phyloP scores from a whole-genome alignment of 2,797 vertebrate genomes.

The Typhlichthys eigenmanni region DNA sequence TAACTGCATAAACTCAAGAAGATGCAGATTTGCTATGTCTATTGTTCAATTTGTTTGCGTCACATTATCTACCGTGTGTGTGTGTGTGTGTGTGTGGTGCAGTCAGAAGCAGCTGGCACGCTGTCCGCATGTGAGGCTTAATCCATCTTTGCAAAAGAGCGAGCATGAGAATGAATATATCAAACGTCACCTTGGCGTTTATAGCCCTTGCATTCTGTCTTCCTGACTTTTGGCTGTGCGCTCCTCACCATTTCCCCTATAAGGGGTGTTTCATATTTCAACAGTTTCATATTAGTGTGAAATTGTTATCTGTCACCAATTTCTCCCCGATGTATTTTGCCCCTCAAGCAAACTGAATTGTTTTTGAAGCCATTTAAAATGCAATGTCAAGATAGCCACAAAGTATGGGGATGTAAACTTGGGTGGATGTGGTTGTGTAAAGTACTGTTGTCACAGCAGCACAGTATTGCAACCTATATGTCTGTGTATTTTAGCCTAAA shows the following conservation, averaged over 20 bases:
- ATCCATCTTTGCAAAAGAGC: conserved; percentile 17
- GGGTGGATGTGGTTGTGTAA: not conserved
- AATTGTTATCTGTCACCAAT: not conserved
- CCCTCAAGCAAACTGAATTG: not conserved
- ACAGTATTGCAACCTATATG: no score
- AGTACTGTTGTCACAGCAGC: not conserved
- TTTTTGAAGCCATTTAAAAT: conserved; percentile 2
- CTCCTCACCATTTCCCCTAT: not conserved
- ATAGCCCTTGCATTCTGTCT: conserved; percentile 9
- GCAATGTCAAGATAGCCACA: not conserved
- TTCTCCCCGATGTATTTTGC: conserved; percentile 17
- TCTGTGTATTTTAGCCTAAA: no score
- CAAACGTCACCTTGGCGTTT: conserved; percentile 4
- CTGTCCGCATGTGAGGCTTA: not conserved
- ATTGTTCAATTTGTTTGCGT: no score
- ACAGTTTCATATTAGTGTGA: conserved; percentile 3
- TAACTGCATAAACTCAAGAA: no score
- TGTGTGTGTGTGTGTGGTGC: not conserved
- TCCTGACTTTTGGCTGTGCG: conserved; percentile 4
- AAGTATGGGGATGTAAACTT: not conserved
- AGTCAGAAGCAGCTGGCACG: not conserved
- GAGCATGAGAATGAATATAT: conserved; percentile 5
- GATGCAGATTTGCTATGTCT: no score
- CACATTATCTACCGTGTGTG: not conserved
- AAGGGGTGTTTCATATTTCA: not conserved